phyloP scores from a whole-genome alignment of 2,113 vertebrate genomes.

The Ia io region DNA sequence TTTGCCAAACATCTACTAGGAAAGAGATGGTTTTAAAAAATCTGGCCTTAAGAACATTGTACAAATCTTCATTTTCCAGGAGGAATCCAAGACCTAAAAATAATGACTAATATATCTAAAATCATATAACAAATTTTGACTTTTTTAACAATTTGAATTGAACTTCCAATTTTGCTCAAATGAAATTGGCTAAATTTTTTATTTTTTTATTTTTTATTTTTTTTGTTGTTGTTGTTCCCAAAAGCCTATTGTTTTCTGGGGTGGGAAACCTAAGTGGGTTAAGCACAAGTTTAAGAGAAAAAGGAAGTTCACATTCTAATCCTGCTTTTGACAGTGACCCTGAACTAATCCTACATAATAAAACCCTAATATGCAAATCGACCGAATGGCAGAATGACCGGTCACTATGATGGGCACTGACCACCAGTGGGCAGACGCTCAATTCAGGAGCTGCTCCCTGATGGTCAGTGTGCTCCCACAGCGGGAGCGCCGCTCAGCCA shows the following conservation, averaged over 20 bases:
- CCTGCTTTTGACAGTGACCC: background rate
- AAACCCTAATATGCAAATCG: too few species aligned
- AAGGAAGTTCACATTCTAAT: background rate
- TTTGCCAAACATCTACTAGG: background rate
- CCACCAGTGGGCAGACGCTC: too few species aligned
- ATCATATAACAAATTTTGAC: background rate
- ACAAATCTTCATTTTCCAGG: background rate
- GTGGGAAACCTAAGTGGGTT: background rate
- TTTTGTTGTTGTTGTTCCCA: background rate
- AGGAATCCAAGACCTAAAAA: background rate
- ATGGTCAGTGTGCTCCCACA: too few species aligned
- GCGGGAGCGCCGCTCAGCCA: too few species aligned
- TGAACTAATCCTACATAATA: background rate
- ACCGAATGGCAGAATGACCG: too few species aligned
- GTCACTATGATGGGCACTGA: too few species aligned
- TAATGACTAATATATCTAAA: background rate
- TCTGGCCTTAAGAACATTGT: background rate
- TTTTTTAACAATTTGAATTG: background rate
- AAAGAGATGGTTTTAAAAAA: background rate
- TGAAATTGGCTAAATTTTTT: background rate
- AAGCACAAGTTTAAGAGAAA: background rate
- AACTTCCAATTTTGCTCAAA: constrained; percentile 13
- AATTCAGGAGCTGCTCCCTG: too few species aligned
- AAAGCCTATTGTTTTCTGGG: background rate
- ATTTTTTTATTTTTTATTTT: background rate